phyloP scores from a whole-genome alignment of 2,113 vertebrate species.

The Mus spicilegus region DNA sequence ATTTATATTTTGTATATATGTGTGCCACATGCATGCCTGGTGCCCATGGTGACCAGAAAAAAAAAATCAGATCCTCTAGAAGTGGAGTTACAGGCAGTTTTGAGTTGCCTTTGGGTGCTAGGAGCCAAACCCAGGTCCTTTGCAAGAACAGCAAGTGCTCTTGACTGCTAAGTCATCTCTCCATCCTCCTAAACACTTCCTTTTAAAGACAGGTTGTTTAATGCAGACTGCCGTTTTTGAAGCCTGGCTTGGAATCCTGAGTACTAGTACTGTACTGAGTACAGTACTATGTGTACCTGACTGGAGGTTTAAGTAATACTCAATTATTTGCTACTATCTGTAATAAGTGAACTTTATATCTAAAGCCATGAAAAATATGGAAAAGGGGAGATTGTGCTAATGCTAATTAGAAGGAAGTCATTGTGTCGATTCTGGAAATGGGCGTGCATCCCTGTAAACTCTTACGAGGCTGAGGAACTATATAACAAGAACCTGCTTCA shows the following conservation, averaged over 20 bases:
- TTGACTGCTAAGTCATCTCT: not conserved
- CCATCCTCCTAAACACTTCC: not conserved
- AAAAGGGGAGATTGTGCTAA: not conserved
- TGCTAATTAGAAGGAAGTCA: not conserved
- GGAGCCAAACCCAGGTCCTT: not conserved
- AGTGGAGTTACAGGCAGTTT: not conserved
- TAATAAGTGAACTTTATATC: not conserved
- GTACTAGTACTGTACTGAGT: not conserved
- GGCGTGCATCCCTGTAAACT: not conserved
- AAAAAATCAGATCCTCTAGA: not conserved
- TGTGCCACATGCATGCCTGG: not conserved
- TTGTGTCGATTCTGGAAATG: not conserved
- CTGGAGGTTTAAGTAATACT: not conserved
- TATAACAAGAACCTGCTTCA: no score
- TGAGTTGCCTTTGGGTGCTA: not conserved
- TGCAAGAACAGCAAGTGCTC: not conserved
- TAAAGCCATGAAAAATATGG: not conserved
- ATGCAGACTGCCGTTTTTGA: not conserved
- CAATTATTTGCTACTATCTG: not conserved
- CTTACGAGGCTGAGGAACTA: not conserved
- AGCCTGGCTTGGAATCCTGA: not conserved
- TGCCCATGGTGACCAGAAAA: no score
- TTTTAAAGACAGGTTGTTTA: not conserved
- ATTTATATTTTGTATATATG: not conserved
- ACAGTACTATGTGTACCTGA: not conserved